Evolutionary conservation across 1,140 invertebrate genomes (phyloP), one percentile per base, ranked within the genome.

Genomic region (Drosophila melanica): DNA sequence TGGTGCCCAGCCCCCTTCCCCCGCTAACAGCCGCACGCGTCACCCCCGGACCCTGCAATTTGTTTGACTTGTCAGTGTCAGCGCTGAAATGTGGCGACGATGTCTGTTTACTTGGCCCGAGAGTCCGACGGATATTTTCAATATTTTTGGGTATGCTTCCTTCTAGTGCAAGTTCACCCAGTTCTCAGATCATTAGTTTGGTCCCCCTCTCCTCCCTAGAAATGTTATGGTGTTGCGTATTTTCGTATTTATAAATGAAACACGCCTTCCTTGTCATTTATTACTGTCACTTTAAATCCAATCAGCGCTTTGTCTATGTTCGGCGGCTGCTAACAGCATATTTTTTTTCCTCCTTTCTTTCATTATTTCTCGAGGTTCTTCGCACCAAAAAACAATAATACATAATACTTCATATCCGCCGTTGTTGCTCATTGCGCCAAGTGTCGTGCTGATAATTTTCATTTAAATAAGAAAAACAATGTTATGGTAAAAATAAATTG

Each of bases 221-320:
- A 42, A 39, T 45, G 20, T 16, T 53, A 12, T 23, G 42, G 48
- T 60, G 48, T 55, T 70, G 67, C 54, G 50, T 75, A 55, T 70
- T 70, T 55, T 27, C 35, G 27, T 79, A 68, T 79, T 74, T 74
- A 63, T 69, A 73, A 77, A 79, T 65, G 79, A 72, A 75, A 72
- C 73, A 68, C 60, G 60, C 79, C 77, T 79, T 81, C 60, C 72
- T 79, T 79, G 79, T 79, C 79, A 81, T 81, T 81, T 77, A 76
- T 81, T 81, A 81, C 76, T 81, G 79, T 81, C 77, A 79, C 68
- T 77, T 81, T 81, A 77, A 79, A 81, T 81, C 79, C 76, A 79
- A 79, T 81, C 79, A 81, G 74, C 79, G 65, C 69, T 79, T 79
- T 76, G 76, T 77, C 73, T 79, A 79, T 79, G 68, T 79, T 68